A percentile compares a stretch with the other conserved stretches of the same genome.
Evolutionary conservation across 2,797 vertebrate species (phyloP).

Genomic region (Telmatherina bonti): DNA sequence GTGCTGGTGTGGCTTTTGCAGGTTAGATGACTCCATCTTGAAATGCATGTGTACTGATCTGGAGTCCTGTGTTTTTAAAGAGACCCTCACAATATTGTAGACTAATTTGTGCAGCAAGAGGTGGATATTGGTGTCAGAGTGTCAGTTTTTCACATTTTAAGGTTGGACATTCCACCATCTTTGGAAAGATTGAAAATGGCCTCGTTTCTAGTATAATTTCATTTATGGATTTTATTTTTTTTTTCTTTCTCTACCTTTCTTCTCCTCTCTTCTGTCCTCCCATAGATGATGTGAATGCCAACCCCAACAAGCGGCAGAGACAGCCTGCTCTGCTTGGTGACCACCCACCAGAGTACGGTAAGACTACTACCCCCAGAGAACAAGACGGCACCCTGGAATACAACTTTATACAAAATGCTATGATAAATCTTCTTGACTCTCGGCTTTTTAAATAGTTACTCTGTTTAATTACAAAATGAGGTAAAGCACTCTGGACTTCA

Average conservation of each 20-base stretch:
- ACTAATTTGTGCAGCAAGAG: not conserved
- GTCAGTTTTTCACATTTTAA: conserved; percentile 1
- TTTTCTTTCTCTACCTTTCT: conserved; percentile 8
- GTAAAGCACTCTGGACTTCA: too few relatives aligned
- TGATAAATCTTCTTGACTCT: too few relatives aligned
- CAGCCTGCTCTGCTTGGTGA: conserved; percentile 94
- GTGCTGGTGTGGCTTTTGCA: not conserved
- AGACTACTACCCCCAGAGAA: conserved; percentile 44
- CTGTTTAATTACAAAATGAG: too few relatives aligned
- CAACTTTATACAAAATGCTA: too few relatives aligned
- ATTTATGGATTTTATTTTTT: not conserved
- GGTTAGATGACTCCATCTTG: conserved; percentile 2
- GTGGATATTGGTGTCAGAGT: not conserved
- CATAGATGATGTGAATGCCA: conserved; percentile 82
- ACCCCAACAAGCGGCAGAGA: conserved; percentile 94
- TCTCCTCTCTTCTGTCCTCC: conserved; percentile 24
- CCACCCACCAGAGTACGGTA: conserved; percentile 94
- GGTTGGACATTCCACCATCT: not conserved
- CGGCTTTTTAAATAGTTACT: too few relatives aligned
- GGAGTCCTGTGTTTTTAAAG: not conserved
- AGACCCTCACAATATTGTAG: not conserved
- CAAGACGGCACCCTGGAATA: too few relatives aligned
- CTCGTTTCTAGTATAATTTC: conserved; percentile 5
- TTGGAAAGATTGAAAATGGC: conserved; percentile 14
- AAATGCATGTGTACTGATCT: conserved; percentile 38